These are phyloP conservation scores for Gobionotothen gibberifrons DNA, from an alignment of 2,797 vertebrate species.

Conservation along the genomic window DNA sequence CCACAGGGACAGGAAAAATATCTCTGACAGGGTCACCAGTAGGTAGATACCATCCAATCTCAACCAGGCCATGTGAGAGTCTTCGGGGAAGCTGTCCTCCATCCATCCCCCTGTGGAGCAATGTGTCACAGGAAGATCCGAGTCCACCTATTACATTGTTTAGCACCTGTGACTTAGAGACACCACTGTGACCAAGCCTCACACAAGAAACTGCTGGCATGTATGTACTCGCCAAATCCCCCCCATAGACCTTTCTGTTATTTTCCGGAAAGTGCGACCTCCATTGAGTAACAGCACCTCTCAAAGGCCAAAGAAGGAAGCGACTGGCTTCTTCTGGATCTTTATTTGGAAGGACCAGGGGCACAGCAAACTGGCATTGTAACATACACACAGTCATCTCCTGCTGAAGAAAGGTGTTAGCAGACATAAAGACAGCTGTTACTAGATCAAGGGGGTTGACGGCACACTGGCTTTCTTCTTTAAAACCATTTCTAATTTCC, in stretches of 20 bases:
- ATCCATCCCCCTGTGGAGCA: conserved; percentile 83
- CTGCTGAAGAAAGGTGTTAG: conserved; percentile 86
- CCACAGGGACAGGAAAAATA: conserved; percentile 80
- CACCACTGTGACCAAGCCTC: conserved; percentile 71
- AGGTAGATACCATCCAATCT: conserved; percentile 86
- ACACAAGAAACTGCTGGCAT: conserved; percentile 81
- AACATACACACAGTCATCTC: conserved; percentile 86
- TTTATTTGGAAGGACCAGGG: conserved; percentile 83
- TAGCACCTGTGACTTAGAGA: conserved; percentile 88
- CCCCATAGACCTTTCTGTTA: conserved; percentile 63
- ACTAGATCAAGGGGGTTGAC: conserved; percentile 86
- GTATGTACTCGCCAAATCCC: conserved; percentile 75
- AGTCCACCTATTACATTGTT: conserved; percentile 78
- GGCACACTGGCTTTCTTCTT: conserved; percentile 39
- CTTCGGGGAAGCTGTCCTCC: conserved; percentile 75
- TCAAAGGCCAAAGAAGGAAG: conserved; percentile 87
- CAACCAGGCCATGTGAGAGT: conserved; percentile 83
- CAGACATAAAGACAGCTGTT: conserved; percentile 83
- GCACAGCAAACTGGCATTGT: conserved; percentile 88
- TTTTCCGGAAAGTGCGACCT: conserved; percentile 59
- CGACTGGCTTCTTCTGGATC: conserved; percentile 63
- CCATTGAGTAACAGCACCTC: conserved; percentile 83
- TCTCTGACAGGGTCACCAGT: conserved; percentile 71
- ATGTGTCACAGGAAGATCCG: conserved; percentile 72
- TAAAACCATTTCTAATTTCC: conserved; percentile 35